phyloP scores from a whole-genome alignment of 2,113 vertebrate genomes.

The Mus pahari region DNA sequence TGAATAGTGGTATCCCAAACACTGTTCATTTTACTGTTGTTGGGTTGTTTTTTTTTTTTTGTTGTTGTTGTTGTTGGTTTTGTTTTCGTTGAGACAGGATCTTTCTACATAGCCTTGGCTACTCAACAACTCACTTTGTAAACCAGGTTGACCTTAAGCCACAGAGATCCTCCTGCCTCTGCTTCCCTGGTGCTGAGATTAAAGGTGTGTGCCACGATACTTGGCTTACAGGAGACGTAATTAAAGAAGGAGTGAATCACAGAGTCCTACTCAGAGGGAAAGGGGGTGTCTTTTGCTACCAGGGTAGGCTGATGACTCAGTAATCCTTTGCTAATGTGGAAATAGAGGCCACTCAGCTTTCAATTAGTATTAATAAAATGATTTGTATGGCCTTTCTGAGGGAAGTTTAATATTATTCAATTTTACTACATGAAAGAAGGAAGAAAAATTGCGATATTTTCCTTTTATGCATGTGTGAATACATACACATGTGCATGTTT shows the following conservation, averaged over 20 bases:
- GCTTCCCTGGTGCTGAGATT: not conserved
- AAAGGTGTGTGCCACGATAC: not conserved
- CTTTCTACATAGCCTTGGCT: not conserved
- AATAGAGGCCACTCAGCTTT: not conserved
- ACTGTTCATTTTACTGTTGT: not conserved
- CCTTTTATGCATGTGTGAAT: not conserved
- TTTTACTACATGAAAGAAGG: not conserved
- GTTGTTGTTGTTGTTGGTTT: not conserved
- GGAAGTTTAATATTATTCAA: slow-evolving; percentile 20
- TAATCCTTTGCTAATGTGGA: not conserved
- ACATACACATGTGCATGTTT: not conserved
- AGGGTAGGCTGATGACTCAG: not conserved
- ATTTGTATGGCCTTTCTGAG: not conserved
- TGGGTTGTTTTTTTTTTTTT: not conserved
- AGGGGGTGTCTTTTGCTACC: not conserved
- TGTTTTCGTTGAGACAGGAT: not conserved
- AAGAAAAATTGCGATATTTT: not conserved
- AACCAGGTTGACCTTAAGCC: not conserved
- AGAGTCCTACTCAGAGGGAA: not conserved
- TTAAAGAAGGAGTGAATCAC: not conserved
- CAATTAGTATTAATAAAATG: not conserved
- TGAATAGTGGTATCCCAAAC: not conserved
- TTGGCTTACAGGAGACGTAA: not conserved
- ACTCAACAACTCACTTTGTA: not conserved
- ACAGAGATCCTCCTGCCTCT: not conserved